phyloP scores from a whole-genome alignment of 2,113 vertebrate species.

The Chrysemys picta region DNA sequence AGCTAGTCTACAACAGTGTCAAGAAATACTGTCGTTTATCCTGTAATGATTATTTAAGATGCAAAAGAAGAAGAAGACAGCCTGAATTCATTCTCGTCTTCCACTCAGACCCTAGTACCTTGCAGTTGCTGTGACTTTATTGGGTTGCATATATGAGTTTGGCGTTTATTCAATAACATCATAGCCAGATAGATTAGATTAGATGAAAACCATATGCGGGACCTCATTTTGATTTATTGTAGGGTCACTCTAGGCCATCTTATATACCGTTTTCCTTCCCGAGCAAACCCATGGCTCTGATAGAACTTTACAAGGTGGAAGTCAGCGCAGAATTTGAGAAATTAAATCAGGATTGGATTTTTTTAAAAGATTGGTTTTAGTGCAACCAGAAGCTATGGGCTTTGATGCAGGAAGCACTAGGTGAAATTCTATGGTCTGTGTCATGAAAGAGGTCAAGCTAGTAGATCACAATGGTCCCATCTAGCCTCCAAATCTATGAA shows the following conservation, averaged over 20 bases:
- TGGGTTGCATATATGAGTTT: slow-evolving; percentile 23
- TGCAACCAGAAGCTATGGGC: slow-evolving; percentile 20
- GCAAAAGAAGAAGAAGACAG: background rate
- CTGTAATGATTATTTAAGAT: slow-evolving; percentile 62
- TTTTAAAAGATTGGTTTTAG: background rate
- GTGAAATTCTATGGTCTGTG: slow-evolving; percentile 6
- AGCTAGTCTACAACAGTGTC: slow-evolving; percentile 55
- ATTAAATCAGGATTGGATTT: background rate
- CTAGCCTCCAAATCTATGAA: background rate
- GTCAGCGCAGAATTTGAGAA: background rate
- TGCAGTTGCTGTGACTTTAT: slow-evolving; percentile 43
- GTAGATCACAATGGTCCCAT: background rate
- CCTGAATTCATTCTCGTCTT: slow-evolving; percentile 69
- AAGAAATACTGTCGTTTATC: slow-evolving; percentile 54
- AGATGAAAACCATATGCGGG: background rate
- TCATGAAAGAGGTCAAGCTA: slow-evolving; percentile 22
- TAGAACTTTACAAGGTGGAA: background rate
- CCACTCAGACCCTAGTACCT: slow-evolving; percentile 51
- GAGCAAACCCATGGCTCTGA: background rate
- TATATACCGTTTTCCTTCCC: background rate
- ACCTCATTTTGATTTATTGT: background rate
- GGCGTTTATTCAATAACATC: background rate
- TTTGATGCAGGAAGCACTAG: background rate
- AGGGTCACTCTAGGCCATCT: background rate
- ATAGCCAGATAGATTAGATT: background rate